Evolutionary conservation across 2,113 vertebrate species (phyloP).

Genomic region (Rhineura floridana): DNA sequence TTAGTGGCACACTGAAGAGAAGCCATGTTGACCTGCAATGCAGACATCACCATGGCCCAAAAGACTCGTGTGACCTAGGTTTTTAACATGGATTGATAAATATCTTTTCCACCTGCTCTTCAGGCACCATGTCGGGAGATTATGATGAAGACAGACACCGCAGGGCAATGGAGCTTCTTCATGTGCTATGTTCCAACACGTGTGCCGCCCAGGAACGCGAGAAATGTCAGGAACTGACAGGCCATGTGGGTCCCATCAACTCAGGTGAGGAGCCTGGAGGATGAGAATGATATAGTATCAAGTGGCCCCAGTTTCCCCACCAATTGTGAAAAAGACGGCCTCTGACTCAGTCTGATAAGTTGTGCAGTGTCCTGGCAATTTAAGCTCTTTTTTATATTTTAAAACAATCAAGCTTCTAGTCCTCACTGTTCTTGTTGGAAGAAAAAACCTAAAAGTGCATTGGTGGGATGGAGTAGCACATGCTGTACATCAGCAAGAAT

Average conservation of each 20-base stretch:
- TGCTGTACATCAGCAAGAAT: neutral
- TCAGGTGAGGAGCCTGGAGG: constrained; percentile 75
- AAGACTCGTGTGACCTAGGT: neutral
- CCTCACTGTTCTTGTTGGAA: neutral
- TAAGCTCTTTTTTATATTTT: neutral
- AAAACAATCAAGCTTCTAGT: neutral
- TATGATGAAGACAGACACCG: constrained; percentile 92
- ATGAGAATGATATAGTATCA: neutral
- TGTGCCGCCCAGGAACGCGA: constrained; percentile 80
- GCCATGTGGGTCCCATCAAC: constrained; percentile 77
- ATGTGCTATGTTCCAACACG: constrained; percentile 86
- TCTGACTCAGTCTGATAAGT: neutral
- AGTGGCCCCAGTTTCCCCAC: neutral
- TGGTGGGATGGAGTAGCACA: neutral
- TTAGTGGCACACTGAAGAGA: no score
- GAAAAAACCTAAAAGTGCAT: neutral
- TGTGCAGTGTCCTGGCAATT: neutral
- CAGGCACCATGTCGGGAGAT: constrained; percentile 87
- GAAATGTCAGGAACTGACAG: constrained; percentile 88
- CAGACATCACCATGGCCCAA: neutral
- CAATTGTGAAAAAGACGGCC: neutral
- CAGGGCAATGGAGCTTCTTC: constrained; percentile 85
- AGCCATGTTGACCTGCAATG: neutral
- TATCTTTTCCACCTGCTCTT: constrained; percentile 24
- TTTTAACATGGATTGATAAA: neutral